These are phyloP conservation scores for Beris chalybata DNA, from an alignment of 2,888 invertebrate species.

Conservation along the genomic window DNA sequence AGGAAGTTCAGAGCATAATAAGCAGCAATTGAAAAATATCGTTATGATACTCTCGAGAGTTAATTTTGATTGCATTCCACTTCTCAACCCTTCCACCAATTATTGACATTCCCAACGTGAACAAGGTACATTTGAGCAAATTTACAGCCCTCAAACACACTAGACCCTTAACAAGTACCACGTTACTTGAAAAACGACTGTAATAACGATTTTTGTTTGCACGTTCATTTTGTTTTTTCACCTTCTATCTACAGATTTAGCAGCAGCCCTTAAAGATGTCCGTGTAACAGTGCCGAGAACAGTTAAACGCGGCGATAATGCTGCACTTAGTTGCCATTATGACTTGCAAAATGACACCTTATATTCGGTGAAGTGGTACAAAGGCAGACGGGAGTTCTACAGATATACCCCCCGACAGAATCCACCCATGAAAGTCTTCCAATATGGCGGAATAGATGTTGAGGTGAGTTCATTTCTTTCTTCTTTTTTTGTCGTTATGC, in stretches of 20 bases:
- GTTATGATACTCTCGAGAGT: no score
- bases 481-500: no score
- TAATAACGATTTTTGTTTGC: neutral
- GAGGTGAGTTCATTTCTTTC: conserved; percentile 56
- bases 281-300: conserved; percentile 65
- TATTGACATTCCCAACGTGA: no score
- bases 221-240: neutral
- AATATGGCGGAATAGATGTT: conserved; percentile 64
- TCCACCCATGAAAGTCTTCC: conserved; percentile 66
- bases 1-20: no score
- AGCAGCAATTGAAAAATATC: no score
- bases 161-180: no score
- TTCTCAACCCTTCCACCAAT: no score
- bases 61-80: no score
- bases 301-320: conserved; percentile 62
- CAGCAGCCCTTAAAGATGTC: conserved; percentile 60
- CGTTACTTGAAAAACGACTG: no score
- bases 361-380: conserved; percentile 72
- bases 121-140: no score
- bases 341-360: conserved; percentile 68
- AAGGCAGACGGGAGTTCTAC: conserved; percentile 66
- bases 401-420: conserved; percentile 66
- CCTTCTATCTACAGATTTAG: conserved; percentile 42
- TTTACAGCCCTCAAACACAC: no score
- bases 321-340: conserved; percentile 64